Evolutionary conservation across 2,797 vertebrate species (phyloP).

Genomic region (Ctenopoma multispine): DNA sequence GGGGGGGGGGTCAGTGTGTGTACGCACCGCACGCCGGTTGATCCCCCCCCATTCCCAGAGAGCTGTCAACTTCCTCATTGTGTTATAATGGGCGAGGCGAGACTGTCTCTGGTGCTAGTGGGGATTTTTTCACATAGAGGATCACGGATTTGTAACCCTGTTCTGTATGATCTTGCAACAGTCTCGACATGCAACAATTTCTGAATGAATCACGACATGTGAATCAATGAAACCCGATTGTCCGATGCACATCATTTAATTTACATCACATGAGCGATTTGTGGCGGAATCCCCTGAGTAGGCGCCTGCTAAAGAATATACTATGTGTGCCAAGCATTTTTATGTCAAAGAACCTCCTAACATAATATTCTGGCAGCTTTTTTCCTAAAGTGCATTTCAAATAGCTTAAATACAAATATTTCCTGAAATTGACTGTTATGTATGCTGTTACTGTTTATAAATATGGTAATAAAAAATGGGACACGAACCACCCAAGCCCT

Average conservation of each 20-base stretch:
- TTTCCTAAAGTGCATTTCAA: not conserved
- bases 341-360: not conserved
- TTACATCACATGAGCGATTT: not conserved
- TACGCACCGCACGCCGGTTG: constrained; percentile 43
- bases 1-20: constrained; percentile 21
- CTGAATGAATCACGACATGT: not conserved
- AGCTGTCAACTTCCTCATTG: constrained; percentile 80
- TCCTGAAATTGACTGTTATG: not conserved
- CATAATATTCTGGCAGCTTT: not conserved
- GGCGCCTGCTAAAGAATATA: no score
- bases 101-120: not conserved
- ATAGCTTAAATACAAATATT: constrained; percentile 15
- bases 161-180: not conserved
- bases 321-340: constrained; percentile 3
- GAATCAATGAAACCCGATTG: not conserved
- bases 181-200: constrained; percentile 5
- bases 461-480: constrained; percentile 2
- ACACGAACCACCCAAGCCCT: not conserved
- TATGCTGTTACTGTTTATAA: not conserved
- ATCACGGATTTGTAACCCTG: constrained; percentile 1
- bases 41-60: constrained; percentile 48
- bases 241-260: constrained; percentile 16
- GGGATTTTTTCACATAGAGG: constrained; percentile 21
- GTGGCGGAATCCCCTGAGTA: not conserved
- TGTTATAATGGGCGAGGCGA: constrained; percentile 71